Base-by-base conservation (phyloP, 2,113 vertebrate genomes). In the Malurus cyaneus region DNA sequence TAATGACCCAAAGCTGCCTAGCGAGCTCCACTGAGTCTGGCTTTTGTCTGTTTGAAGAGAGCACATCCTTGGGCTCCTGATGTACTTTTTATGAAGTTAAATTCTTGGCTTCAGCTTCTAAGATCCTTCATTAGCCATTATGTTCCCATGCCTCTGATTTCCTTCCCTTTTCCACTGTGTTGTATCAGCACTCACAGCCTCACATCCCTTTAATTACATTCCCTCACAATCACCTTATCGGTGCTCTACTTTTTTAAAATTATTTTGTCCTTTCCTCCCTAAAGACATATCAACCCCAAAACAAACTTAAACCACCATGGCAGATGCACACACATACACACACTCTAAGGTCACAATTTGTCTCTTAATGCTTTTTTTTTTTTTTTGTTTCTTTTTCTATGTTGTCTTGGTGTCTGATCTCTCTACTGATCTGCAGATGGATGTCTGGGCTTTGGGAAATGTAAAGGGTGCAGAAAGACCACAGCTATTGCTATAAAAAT, bases 31-130 rank as follows among this genome's bases (percentile, higher is more conserved):
- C 21, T 62, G 64, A 0, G 1, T 91, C 88, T 74, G 60, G 49
- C 50, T 88, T 94, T 94, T 92, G 21, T 92, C 69, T 86, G 11
- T 52, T 70, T 64, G 14, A 81, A 76, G 18, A 64, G 28, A 71
- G 41, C 47, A 79, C 46, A 86, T 92, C 64, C 44, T 74, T 84
- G 50, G 52, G 9, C 36, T 89, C 39, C 70, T 6, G 2, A 60
- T 60, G 44, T 53, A 64, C 25, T 82, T 84, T 70, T 77, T 56
- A 53, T 36, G 36, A 72, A 87, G 60, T 49, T 41, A 72, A 54
- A 88, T 76, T 94, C 81, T 88, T 93, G 93, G 52, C 74, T 82
- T 82, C 62, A 76, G 28, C 74, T 89, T 95, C 80, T 79, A 78
- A 84, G 47, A 71, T 57, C 31, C 41, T 79, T 47, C 80, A 44